These are phyloP conservation scores for Alcedo quadribrachys DNA, from an alignment of 2,797 vertebrate species.

Conservation along the genomic window DNA sequence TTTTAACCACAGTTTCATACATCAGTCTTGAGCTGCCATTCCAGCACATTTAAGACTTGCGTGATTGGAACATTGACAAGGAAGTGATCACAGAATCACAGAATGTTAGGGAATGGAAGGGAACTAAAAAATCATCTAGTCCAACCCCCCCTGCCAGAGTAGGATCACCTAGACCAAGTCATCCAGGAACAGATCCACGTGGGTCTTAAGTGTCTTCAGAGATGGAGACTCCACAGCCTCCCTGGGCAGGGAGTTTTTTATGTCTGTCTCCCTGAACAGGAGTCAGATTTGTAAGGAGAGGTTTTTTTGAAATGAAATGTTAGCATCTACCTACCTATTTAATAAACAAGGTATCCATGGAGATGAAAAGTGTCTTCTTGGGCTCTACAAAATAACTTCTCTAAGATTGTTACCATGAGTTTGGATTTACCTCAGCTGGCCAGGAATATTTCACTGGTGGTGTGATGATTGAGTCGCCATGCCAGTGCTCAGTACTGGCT, in stretches of 20 bases:
- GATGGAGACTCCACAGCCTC: too few species aligned
- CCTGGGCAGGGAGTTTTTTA: too few species aligned
- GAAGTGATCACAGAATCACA: neutral
- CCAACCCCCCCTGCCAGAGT: too few species aligned
- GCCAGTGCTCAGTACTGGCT: neutral
- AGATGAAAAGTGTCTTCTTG: neutral
- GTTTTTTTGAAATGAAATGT: neutral
- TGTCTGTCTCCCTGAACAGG: neutral
- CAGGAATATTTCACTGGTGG: neutral
- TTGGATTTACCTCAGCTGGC: neutral
- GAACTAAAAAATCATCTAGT: too few species aligned
- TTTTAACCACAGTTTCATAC: neutral
- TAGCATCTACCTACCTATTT: neutral
- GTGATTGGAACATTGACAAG: constrained; percentile 22
- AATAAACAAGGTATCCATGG: neutral
- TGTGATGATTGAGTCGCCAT: neutral
- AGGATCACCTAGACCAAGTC: too few species aligned
- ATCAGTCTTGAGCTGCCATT: constrained; percentile 30
- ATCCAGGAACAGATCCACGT: too few species aligned
- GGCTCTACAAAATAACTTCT: neutral
- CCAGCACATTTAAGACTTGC: constrained; percentile 25
- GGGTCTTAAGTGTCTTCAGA: too few species aligned
- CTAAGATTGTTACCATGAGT: neutral
- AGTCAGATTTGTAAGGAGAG: neutral
- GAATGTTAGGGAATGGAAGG: too few species aligned